phyloP scores from a whole-genome alignment of 2,113 vertebrate genomes.

The Larimichthys crocea region DNA sequence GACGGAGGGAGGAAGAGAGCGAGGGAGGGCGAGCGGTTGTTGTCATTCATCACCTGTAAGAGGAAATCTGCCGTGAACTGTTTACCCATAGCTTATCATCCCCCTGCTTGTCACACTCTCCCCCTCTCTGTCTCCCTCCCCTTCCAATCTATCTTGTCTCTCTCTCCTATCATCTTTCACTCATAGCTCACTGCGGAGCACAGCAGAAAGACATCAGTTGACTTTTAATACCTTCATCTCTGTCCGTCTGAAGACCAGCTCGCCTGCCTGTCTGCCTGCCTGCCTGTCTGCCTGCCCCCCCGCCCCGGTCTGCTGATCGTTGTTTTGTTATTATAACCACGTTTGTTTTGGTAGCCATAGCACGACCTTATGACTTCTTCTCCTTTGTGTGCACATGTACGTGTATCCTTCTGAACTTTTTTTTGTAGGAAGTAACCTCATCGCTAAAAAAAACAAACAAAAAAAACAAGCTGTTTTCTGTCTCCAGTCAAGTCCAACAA shows the following conservation, averaged over 20 bases:
- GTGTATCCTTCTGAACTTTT: neutral
- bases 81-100: constrained; percentile 79
- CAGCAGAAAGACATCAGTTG: constrained; percentile 68
- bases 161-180: constrained; percentile 72
- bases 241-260: constrained; percentile 27
- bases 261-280: constrained; percentile 31
- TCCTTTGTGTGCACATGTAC: neutral
- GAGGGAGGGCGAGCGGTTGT: constrained; percentile 59
- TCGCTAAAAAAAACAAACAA: neutral
- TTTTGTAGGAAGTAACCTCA: neutral
- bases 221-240: constrained; percentile 76
- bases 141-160: constrained; percentile 65
- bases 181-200: constrained; percentile 62
- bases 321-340: neutral
- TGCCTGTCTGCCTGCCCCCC: constrained; percentile 39
- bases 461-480: neutral
- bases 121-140: constrained; percentile 42
- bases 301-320: neutral
- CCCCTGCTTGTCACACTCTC: constrained; percentile 67
- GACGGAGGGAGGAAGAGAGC: constrained; percentile 29
- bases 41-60: constrained; percentile 80
- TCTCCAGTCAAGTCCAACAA: neutral
- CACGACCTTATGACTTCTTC: neutral
- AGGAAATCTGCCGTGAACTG: constrained; percentile 79
- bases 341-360: constrained; percentile 12